phyloP scores from a whole-genome alignment of 2,888 invertebrate species.

The Parelbella ahira region DNA sequence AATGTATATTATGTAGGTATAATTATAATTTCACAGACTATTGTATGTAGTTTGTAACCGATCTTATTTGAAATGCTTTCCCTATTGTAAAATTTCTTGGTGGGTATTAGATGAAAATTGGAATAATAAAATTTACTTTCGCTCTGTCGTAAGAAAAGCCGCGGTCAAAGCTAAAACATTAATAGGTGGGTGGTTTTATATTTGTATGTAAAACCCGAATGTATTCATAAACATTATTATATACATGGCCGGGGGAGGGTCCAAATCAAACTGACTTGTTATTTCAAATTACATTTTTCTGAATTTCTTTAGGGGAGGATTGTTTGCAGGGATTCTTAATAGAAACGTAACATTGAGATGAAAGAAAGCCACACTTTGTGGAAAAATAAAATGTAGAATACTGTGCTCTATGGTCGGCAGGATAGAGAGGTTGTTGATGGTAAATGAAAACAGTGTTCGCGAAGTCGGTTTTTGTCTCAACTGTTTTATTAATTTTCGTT shows the following conservation, averaged over 20 bases:
- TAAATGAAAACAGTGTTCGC: conserved; percentile 15
- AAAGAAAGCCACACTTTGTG: conserved; percentile 34
- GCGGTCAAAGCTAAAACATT: too few species aligned
- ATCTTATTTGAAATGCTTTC: too few species aligned
- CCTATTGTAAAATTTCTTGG: too few species aligned
- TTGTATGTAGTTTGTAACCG: too few species aligned
- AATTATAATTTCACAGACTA: too few species aligned
- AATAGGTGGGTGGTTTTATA: too few species aligned
- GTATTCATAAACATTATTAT: conserved; percentile 17
- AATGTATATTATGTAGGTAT: too few species aligned
- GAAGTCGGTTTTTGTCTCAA: conserved; percentile 40
- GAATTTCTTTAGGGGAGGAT: conserved; percentile 49
- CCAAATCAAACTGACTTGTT: conserved; percentile 58
- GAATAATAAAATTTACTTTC: too few species aligned
- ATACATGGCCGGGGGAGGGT: too few species aligned
- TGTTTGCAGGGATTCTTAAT: conserved; percentile 58
- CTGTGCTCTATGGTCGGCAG: conserved; percentile 6
- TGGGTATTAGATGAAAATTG: too few species aligned
- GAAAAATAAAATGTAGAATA: conserved; percentile 13
- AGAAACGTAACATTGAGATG: conserved; percentile 53
- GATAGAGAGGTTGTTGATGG: conserved; percentile 25
- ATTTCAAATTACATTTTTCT: conserved; percentile 65
- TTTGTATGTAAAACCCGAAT: not conserved
- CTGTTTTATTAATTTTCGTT: conserved; percentile 61
- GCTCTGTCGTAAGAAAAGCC: too few species aligned